Evolutionary conservation across 2,113 vertebrate genomes (phyloP).

Genomic region (Pteruthius melanotis): DNA sequence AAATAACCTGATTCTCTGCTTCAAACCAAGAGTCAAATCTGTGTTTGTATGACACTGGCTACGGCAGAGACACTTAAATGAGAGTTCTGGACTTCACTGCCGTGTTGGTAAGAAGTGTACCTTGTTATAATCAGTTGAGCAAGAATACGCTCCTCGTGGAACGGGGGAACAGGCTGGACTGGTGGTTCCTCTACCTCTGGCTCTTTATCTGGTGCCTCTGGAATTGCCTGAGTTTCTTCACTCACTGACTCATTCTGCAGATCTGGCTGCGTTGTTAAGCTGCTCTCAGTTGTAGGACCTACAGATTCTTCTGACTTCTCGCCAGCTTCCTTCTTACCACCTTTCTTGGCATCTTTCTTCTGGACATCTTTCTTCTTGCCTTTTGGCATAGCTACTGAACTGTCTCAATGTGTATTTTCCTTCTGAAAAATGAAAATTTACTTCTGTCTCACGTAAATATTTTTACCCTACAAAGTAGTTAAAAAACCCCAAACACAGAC

Average conservation of each 20-base stretch:
- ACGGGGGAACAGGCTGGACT: background rate
- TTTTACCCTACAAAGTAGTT: background rate
- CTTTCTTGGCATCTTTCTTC: slow-evolving; percentile 53
- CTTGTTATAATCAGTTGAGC: slow-evolving; percentile 73
- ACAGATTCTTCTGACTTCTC: slow-evolving; percentile 55
- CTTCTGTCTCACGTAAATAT: background rate
- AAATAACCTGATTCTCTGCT: background rate
- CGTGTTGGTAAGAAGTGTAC: slow-evolving; percentile 51
- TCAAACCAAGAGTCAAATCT: background rate
- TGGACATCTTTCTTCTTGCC: slow-evolving; percentile 70
- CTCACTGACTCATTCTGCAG: background rate
- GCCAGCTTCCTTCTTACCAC: slow-evolving; percentile 55
- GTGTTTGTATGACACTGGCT: background rate
- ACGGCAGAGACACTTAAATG: background rate
- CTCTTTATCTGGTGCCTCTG: background rate
- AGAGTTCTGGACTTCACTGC: background rate
- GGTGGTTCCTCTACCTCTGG: background rate
- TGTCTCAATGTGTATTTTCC: background rate
- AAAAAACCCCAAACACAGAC: background rate
- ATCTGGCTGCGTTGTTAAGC: background rate
- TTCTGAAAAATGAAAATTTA: background rate
- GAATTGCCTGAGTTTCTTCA: background rate
- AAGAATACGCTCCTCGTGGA: slow-evolving; percentile 57
- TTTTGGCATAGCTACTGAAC: slow-evolving; percentile 55
- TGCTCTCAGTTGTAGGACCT: background rate